Evolutionary conservation across 1,140 invertebrate genomes (phyloP), one percentile per base, ranked within the genome.

Genomic region (Drosophila asahinai): DNA sequence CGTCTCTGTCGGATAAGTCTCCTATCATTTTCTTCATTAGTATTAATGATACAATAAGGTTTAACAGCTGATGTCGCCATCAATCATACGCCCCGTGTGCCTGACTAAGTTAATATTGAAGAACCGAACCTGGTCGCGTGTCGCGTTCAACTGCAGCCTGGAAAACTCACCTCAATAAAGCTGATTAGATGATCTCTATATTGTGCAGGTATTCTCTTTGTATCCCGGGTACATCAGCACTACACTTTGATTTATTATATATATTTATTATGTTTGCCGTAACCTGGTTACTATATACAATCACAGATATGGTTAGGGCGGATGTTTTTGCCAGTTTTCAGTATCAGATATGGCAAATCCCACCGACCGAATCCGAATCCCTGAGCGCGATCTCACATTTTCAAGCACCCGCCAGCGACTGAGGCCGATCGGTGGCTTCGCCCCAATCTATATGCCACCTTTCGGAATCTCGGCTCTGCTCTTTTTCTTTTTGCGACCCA

Each of bases 301-400:
- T 86, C 83, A 87, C 83, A 87, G 83, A 79, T 82, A 71, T 45
- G 65, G 54, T 80, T 70, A 59, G 19, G 57, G 49, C 75, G 71
- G 61, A 65, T 57, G 72, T 62, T 52, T 68, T 81, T 73, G 63
- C 60, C 42, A 76, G 55, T 47, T 40, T 70, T 27, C 43, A 59
- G 30, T 42, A 19, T 74, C 62, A 9, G 27, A 52, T 73, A 42
- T 51, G 59, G 47, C 71, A 60, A 77, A 30, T 38, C 42, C 45
- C 40, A 58, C 51, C 58, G 36, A 12, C 51, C 68, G 58, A 78
- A 71, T 55, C 54, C 43, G 63, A 78, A 77, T 55, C 58, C 43
- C 42, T 43, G 45, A 63, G 65, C 62, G 61, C 64, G 84, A 62
- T 74, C 84, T 90, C 76, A 90, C 86, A 90, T 90, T 90, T 86